Base-by-base conservation (phyloP, 2,888 invertebrate genomes). In the Liopterus haemorrhoidalis region DNA sequence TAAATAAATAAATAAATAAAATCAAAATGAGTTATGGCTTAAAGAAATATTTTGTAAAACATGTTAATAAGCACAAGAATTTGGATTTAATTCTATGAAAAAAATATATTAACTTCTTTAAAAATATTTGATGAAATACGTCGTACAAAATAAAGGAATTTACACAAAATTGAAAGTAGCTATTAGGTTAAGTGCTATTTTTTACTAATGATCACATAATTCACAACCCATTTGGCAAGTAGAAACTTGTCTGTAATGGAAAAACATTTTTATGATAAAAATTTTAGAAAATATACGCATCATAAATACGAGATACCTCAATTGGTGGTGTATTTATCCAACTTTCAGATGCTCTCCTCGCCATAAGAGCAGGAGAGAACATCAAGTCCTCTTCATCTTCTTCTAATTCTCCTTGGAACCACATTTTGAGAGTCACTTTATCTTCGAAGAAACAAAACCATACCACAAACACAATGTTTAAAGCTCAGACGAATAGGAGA, bases 261-360 rank as follows among this genome's bases (percentile, higher is more conserved):
- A 25, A n/a, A 22, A 22, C 5, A 22, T 8, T 22, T 2, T n/a
- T 25, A 25, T 4, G 12, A 25, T 25, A 25, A 25, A 25, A 2
- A 11, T 25, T 25, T 12, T 2, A 25, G n/a, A 25, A 25, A 25
- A 25, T 25, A n/a, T 25, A 12, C 12, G n/a, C n/a, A n/a, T n/a
- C n/a, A n/a, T n/a, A n/a, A n/a, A n/a, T n/a, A n/a, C n/a, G n/a
- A 55, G 58, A 62, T 79, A 88, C 89, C 88, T 90, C 88, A 49
- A 83, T 79, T 38, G 88, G 88, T 66, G 88, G 88, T 54, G 87
- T 83, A 60, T 85, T 84, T 58, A 90, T 90, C 89, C 90, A 90
- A 66, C 88, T 88, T 67, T 89, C 89, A 14, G 87, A 87, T 37
- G 90, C 90, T 55, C 90, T 74, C 54, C 90, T 74, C 49, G 90